Evolutionary conservation across 2,113 vertebrate genomes (phyloP).

Genomic region (Macroglossus sobrinus): DNA sequence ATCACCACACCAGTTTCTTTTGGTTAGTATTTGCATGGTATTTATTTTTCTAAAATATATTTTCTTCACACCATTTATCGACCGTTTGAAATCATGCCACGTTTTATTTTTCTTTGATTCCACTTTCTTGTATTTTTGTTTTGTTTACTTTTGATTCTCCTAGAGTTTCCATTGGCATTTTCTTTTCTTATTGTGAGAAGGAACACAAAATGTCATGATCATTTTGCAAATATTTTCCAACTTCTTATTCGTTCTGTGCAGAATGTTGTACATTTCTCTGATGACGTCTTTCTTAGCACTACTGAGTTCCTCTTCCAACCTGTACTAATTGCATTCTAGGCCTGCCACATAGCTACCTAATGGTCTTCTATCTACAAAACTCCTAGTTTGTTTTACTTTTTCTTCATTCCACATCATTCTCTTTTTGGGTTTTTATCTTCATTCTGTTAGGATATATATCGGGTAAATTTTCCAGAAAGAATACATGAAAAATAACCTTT

Average conservation of each 20-base stretch:
- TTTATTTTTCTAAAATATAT: neutral
- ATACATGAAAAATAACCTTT: neutral
- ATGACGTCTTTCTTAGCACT: neutral
- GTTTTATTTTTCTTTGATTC: neutral
- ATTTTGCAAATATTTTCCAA: neutral
- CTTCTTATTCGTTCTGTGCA: neutral
- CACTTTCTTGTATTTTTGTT: neutral
- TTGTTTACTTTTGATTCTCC: neutral
- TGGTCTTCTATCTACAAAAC: neutral
- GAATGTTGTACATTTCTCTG: neutral
- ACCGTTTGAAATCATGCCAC: neutral
- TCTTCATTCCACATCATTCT: neutral
- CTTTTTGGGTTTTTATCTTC: neutral
- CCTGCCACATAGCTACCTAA: too few species aligned
- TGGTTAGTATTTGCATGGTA: neutral
- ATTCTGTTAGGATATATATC: neutral
- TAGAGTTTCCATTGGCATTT: neutral
- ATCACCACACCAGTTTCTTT: neutral
- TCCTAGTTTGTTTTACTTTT: neutral
- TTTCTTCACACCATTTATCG: neutral
- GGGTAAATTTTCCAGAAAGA: neutral
- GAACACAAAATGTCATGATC: neutral
- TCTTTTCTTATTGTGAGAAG: neutral
- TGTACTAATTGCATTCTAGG: too few species aligned
- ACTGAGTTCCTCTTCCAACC: neutral